These are phyloP conservation scores for Pristiophorus japonicus DNA, from an alignment of 2,113 vertebrate genomes.

Conservation along the genomic window DNA sequence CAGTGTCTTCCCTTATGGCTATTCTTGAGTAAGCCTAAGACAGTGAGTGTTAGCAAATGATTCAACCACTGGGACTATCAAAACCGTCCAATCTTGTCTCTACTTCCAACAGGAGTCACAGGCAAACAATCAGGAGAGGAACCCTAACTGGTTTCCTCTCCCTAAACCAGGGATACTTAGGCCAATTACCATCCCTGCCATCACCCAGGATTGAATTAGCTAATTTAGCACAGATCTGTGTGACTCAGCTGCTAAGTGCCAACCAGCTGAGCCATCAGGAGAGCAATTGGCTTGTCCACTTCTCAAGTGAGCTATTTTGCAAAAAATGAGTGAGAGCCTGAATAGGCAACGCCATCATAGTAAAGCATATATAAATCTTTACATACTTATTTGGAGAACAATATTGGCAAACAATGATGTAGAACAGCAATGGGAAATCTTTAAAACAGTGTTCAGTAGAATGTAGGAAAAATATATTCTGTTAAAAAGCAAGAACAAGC, in stretches of 20 bases:
- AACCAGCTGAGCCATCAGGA: not conserved
- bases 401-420: too few species aligned
- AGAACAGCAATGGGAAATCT: too few species aligned
- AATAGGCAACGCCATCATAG: not conserved
- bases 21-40: too few species aligned
- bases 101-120: not conserved
- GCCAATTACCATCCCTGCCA: not conserved
- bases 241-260: not conserved
- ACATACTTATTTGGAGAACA: too few species aligned
- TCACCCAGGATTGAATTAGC: not conserved
- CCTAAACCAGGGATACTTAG: not conserved
- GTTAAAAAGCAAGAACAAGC: too few species aligned
- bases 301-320: not conserved
- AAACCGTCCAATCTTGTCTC: not conserved
- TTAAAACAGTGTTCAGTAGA: too few species aligned
- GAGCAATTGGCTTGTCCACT: not conserved
- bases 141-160: too few species aligned
- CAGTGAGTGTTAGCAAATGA: too few species aligned
- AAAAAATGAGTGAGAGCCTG: not conserved
- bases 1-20: too few species aligned
- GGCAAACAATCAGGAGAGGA: too few species aligned
- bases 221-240: not conserved
- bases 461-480: too few species aligned
- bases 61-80: too few species aligned
- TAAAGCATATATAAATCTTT: not conserved